Evolutionary conservation across 2,797 vertebrate genomes (phyloP).

Genomic region (Erpetoichthys calabaricus): DNA sequence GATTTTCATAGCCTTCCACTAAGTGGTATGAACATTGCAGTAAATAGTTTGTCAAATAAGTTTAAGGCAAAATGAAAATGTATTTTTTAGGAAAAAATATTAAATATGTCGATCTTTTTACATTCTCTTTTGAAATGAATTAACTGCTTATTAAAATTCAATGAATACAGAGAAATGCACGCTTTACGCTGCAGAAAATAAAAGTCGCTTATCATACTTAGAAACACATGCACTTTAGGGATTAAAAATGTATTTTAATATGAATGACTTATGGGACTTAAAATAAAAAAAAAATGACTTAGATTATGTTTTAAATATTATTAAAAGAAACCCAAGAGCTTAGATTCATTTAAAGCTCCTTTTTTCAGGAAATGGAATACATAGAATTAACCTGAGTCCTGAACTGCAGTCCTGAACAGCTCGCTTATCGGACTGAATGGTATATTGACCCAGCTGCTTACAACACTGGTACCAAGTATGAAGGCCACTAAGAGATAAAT

Average conservation of each 20-base stretch:
- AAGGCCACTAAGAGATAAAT: no score
- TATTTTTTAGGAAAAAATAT: no score
- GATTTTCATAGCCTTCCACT: no score
- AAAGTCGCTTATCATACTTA: conserved; percentile 11
- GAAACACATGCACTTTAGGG: conserved; percentile 16
- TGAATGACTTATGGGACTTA: conserved; percentile 23
- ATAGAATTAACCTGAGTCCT: conserved; percentile 25
- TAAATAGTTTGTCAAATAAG: no score
- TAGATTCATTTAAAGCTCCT: conserved; percentile 19
- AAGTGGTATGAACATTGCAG: no score
- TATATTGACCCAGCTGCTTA: no score
- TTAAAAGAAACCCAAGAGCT: conserved; percentile 21
- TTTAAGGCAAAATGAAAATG: no score
- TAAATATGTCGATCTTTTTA: no score
- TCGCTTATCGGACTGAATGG: no score
- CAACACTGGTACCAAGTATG: no score
- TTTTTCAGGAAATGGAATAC: conserved; percentile 18
- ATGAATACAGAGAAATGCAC: conserved; percentile 14
- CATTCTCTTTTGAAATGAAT: conserved; percentile 1
- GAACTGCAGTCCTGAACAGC: no score
- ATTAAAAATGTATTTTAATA: conserved; percentile 22
- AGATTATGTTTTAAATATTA: conserved; percentile 34
- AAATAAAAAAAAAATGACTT: conserved; percentile 13
- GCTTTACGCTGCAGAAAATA: not conserved
- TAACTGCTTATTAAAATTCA: conserved; percentile 7